Evolutionary conservation across 2,888 invertebrate genomes (phyloP), one percentile per base, ranked within the genome.

Genomic region (Trachelus iudaicus): DNA sequence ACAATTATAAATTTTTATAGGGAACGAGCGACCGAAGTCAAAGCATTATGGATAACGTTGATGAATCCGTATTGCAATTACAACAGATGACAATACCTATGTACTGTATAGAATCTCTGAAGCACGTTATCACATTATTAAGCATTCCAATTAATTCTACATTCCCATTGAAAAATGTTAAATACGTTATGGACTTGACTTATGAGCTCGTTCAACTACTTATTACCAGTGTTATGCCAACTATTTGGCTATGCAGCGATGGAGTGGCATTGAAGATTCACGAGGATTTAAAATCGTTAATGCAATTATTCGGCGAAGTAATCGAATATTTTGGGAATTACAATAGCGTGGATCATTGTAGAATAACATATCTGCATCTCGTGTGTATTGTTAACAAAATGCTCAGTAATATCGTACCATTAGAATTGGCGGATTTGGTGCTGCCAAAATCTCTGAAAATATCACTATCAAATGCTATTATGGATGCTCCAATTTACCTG

Each of bases 241-340:
- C 90, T 69, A 93, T 95, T 81, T 95, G 95, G 95, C 89, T 91
- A 15, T 87, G 87, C 34, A 83, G 82, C 11, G 88, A 91, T 35
- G 81, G 77, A 11, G 77, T 86, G 31, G 87, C 89, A 6, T 77
- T 86, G 4, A 88, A 86, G 80, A 84, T 89, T 37, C 87, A 82
- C 4, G 87, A 90, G 73, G 85, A 87, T 37, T 77, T 91, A 30
- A 90, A 88, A 81, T 69, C 73, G 4, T 80, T 90, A 6, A 92
- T 95, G 89, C 91, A 93, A n/a, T 90, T 93, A 81, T 88, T 94
- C 80, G 95, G 94, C 23, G 94, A 94, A 81, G 84, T 88, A 9
- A 77, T 89, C 75, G 86, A 88, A 76, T 87, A 89, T 79, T 87
- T 90, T 79, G 81, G 83, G 73, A 84, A 80, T 23, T 85, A 87